Evolutionary conservation across 2,797 vertebrate genomes (phyloP).

Genomic region (Molossus molossus): DNA sequence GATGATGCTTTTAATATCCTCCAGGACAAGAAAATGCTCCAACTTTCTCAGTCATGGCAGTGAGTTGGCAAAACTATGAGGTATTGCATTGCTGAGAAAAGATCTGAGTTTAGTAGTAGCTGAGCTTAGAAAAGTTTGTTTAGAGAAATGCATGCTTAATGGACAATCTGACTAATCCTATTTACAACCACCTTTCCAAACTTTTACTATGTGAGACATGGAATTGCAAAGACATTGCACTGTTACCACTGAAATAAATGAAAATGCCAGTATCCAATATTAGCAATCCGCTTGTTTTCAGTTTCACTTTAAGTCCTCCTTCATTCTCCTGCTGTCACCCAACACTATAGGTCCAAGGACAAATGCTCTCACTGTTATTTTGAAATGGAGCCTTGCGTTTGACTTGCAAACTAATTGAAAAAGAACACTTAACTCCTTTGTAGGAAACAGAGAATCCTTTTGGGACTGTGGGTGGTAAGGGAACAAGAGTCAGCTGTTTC

Average conservation of each 20-base stretch:
- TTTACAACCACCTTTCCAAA: conserved; percentile 67
- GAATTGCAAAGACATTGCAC: conserved; percentile 69
- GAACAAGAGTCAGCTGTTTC: not conserved
- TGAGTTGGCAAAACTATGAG: not conserved
- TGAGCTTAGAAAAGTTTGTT: conserved; percentile 32
- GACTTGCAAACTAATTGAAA: conserved; percentile 62
- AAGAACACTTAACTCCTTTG: conserved; percentile 68
- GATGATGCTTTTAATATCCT: not conserved
- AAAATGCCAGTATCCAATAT: conserved; percentile 78
- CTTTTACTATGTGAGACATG: conserved; percentile 59
- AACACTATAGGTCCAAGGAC: conserved; percentile 64
- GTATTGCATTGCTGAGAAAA: conserved; percentile 15
- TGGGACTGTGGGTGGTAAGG: not conserved
- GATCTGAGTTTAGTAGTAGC: conserved; percentile 61
- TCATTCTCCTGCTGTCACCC: conserved; percentile 76
- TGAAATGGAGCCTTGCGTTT: conserved; percentile 59
- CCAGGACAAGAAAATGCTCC: not conserved
- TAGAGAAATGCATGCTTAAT: conserved; percentile 51
- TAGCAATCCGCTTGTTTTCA: conserved; percentile 67
- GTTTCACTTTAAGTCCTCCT: conserved; percentile 79
- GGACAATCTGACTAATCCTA: conserved; percentile 12
- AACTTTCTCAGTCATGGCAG: not conserved
- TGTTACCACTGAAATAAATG: conserved; percentile 81
- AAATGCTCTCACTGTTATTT: conserved; percentile 68
- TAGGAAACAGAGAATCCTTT: not conserved